These are phyloP conservation scores for Eristalis tenax DNA, from an alignment of 2,888 invertebrate species.

Conservation along the genomic window DNA sequence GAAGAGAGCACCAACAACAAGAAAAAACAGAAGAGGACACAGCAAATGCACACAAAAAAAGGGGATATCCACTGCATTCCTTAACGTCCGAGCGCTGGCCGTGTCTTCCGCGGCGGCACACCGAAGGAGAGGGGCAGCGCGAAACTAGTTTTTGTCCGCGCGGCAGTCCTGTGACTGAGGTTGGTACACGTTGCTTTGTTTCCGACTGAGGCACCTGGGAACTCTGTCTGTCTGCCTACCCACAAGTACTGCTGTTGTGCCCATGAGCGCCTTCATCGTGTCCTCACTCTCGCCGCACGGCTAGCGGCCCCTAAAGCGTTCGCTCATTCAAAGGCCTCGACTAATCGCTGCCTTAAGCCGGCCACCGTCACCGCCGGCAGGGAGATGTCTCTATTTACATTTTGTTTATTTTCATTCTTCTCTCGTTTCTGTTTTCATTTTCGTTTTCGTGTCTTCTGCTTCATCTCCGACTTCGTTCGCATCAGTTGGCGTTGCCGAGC, in stretches of 20 bases:
- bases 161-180: conserved; percentile 11
- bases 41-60: neutral
- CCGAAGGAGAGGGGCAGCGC: conserved; percentile 13
- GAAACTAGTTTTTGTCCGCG: conserved; percentile 57
- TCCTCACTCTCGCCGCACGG: neutral
- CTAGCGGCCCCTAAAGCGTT: conserved; percentile 16
- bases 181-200: conserved; percentile 11
- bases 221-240: conserved; percentile 29
- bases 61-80: conserved; percentile 58
- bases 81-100: neutral
- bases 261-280: conserved; percentile 1
- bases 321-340: conserved; percentile 44
- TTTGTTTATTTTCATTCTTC: conserved; percentile 34
- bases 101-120: neutral
- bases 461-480: conserved; percentile 4
- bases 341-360: conserved; percentile 25
- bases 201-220: conserved; percentile 28
- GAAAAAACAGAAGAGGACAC: neutral
- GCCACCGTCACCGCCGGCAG: neutral
- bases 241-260: conserved; percentile 21
- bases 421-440: conserved; percentile 21
- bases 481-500: neutral
- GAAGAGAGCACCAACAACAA: neutral
- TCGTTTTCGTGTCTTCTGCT: neutral
- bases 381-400: neutral